phyloP scores from a whole-genome alignment of 1,140 invertebrate genomes.

The Drosophila obscura region DNA sequence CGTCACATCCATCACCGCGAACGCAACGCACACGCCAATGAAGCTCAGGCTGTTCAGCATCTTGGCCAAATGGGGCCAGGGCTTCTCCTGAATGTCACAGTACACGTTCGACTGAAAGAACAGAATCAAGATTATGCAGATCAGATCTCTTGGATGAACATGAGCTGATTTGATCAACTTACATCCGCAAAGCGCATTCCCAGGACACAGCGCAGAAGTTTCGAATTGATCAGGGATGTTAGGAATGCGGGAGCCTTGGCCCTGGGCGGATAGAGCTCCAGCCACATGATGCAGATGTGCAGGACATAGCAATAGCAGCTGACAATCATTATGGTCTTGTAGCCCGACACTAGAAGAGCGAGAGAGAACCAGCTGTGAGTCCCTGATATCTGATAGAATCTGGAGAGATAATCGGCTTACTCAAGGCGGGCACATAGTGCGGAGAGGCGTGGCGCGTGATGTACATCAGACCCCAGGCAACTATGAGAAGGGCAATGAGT shows the following conservation, averaged over 20 bases:
- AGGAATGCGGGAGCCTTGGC: slow-evolving; percentile 40
- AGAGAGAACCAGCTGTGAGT: no score
- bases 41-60: slow-evolving; percentile 64
- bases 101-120: slow-evolving; percentile 48
- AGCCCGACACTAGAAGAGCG: slow-evolving; percentile 51
- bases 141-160: no score
- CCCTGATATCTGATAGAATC: no score
- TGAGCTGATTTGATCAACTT: not conserved
- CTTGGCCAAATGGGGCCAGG: slow-evolving; percentile 73
- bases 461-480: slow-evolving; percentile 67
- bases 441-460: slow-evolving; percentile 68
- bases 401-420: slow-evolving; percentile 38
- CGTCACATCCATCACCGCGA: slow-evolving; percentile 27
- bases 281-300: slow-evolving; percentile 69
- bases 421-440: slow-evolving; percentile 67
- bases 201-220: slow-evolving; percentile 46
- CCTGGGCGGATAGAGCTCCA: slow-evolving; percentile 69
- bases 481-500: slow-evolving; percentile 58
- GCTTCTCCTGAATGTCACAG: slow-evolving; percentile 57
- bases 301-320: slow-evolving; percentile 68
- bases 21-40: slow-evolving; percentile 43
- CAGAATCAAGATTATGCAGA: not conserved
- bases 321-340: slow-evolving; percentile 59
- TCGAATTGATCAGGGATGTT: slow-evolving; percentile 47
- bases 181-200: slow-evolving; percentile 67